Base-by-base conservation (phyloP, 2,797 vertebrate species). In the Corythornis leucogaster region DNA sequence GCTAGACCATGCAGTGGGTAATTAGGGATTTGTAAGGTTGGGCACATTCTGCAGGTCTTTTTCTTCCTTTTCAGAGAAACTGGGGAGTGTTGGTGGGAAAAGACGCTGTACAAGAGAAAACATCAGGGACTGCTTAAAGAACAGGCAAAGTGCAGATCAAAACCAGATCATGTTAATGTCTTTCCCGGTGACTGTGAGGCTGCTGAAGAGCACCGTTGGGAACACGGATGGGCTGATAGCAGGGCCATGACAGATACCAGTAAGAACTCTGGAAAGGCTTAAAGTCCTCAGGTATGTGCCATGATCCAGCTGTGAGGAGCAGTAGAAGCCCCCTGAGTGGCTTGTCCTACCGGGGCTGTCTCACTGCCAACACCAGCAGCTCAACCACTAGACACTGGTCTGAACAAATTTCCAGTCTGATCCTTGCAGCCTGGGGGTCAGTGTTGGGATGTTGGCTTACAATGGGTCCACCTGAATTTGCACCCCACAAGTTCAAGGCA, bases 21-120 rank as follows among this genome's bases (percentile, higher is more conserved):
- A 87, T 67, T 64, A 77, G 76, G 55, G 89, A 87, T 91, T 70
- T 87, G 81, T 64, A 77, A 77, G 64, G 84, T 92, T 86, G 35
- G 78, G 79, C 71, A 59, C 25, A 51, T 66, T 79, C 73, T 57
- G 61, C 38, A 42, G 45, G 89, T 5, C 31, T 58, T 85, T 81
- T 86, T 75, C 63, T 87, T 70, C 68, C 45, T 87, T 93, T 85
- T 79, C 17, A 35, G 68, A 82, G 68, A 68, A 74, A 48, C 2
- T 26, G 50, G 80, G 58, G 68, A 89, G 57, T 2, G n/a, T 67
- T 57, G 68, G 87, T 74, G 79, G 76, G 50, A 33, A 89, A 92
- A 92, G 90, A 73, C 15, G 3, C 86, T 38, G 80, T 66, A 64
- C 30, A 46, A 82, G 73, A 2, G 10, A 90, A 93, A 94, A 86